Base-by-base conservation (phyloP, 1,140 invertebrate species). In the Triops longicaudatus region DNA sequence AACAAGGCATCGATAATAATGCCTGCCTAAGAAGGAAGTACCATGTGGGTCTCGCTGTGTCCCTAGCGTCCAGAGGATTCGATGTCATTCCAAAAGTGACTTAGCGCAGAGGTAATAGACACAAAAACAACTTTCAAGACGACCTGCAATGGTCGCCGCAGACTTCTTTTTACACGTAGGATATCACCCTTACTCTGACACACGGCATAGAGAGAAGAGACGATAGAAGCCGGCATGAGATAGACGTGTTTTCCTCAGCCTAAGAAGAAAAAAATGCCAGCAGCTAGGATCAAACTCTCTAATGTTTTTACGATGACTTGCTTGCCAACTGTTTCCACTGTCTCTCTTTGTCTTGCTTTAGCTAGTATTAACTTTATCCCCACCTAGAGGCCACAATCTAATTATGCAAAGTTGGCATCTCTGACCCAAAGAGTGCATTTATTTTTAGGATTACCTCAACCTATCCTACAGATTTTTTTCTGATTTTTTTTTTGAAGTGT, bases 1-100 rank as follows among this genome's bases (percentile, higher is more conserved):
- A 63, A 63, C 44, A 63, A 63, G 44, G 44, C 44, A 63, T 63
- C 44, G 44, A 63, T 63, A 63, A 63, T 63, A 63, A 63, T 14
- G 44, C 44, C 44, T 1, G 14, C 44, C n/a, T 63, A 63, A 63
- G 44, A 63, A 63, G 44, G 44, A 63, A 63, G 44, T 63, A 12
- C 44, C 44, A 63, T 63, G 44, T 63, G 44, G 44, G 44, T 14
- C n/a, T 63, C 44, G 44, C n/a, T 63, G 44, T 63, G 14, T 63
- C 44, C n/a, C n/a, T 4, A n/a, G 14, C 12, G n/a, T 63, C 14
- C 44, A 63, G 44, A 7, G 14, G 44, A 12, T 63, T 22, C 44
- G 9, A 7, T 37, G 31, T 37, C 31, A 37, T 7, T 37, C 44
- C 14, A 14, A 10, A 63, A 22, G 44, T 63, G 44, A 63, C 44